Conservation (phyloP, 92 coral and sea anemone species). For the Umimayanthus kanabou region DNA sequence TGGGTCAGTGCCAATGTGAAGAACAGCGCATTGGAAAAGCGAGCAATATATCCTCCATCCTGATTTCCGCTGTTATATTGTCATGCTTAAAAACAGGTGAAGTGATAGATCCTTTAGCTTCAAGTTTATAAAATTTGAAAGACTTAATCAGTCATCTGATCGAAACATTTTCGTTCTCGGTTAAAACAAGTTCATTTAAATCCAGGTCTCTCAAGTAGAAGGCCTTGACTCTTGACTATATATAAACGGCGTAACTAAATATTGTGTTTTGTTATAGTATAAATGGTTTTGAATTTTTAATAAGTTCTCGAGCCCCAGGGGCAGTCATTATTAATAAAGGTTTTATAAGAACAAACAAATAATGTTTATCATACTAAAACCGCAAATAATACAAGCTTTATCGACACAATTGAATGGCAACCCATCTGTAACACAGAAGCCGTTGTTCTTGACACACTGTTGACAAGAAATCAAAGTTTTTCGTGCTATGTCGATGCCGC, state of each 20-base stretch:
- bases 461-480: background rate
- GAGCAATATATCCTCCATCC: background rate
- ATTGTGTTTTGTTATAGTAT: conserved; percentile 13
- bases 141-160: background rate
- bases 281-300: conserved; percentile 36
- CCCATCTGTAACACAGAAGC: background rate
- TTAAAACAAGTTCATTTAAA: background rate
- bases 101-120: background rate
- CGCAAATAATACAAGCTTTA: conserved; percentile 34
- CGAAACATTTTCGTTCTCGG: background rate
- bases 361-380: conserved; percentile 37
- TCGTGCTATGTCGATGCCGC: background rate
- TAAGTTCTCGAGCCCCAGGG: conserved; percentile 27
- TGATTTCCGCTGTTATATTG: background rate
- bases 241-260: conserved; percentile 17
- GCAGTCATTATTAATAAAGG: conserved; percentile 36
- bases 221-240: background rate
- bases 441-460: background rate
- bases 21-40: background rate
- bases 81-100: background rate
- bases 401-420: conserved; percentile 28
- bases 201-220: background rate
- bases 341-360: conserved; percentile 40
- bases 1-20: background rate
- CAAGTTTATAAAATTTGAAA: background rate